phyloP scores from a whole-genome alignment of 2,888 invertebrate genomes.

The Parnassius mnemosyne region DNA sequence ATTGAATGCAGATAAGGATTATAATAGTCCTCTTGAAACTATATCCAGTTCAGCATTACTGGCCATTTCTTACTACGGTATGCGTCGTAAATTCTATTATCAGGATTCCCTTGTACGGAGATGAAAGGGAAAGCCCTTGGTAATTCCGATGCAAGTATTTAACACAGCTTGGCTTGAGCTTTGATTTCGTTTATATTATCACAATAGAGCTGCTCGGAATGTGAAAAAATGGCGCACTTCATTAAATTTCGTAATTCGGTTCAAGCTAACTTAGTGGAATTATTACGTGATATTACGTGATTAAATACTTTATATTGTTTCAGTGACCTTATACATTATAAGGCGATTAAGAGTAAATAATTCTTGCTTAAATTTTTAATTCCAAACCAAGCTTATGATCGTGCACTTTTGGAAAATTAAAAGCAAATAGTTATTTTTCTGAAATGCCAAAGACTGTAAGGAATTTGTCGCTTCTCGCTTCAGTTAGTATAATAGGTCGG shows the following conservation, averaged over 20 bases:
- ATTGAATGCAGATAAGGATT: not conserved
- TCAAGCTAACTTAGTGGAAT: not conserved
- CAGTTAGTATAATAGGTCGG: too few relatives aligned
- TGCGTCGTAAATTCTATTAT: conserved; percentile 57
- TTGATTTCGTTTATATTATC: conserved; percentile 12
- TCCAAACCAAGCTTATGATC: conserved; percentile 6
- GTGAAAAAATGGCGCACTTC: conserved; percentile 6
- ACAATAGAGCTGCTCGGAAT: conserved; percentile 8
- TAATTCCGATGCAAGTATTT: conserved; percentile 32
- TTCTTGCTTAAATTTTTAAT: conserved; percentile 11
- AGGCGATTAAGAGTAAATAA: not conserved
- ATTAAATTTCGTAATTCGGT: conserved; percentile 7
- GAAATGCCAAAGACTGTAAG: too few relatives aligned
- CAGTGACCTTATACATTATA: conserved; percentile 11
- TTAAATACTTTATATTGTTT: not conserved
- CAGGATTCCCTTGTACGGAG: conserved; percentile 45
- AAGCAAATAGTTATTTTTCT: too few relatives aligned
- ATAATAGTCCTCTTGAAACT: conserved; percentile 3
- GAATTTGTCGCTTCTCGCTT: too few relatives aligned
- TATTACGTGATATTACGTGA: not conserved
- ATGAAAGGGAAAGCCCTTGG: conserved; percentile 54
- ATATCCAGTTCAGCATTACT: conserved; percentile 22
- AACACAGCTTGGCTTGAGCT: conserved; percentile 27
- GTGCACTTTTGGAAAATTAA: not conserved
- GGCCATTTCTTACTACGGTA: conserved; percentile 54